Percentiles rank a stretch among this genome's conserved stretches.
These are phyloP conservation scores for Psammodynastes pulverulentus DNA, from an alignment of 2,113 vertebrate genomes.

Conservation along the genomic window DNA sequence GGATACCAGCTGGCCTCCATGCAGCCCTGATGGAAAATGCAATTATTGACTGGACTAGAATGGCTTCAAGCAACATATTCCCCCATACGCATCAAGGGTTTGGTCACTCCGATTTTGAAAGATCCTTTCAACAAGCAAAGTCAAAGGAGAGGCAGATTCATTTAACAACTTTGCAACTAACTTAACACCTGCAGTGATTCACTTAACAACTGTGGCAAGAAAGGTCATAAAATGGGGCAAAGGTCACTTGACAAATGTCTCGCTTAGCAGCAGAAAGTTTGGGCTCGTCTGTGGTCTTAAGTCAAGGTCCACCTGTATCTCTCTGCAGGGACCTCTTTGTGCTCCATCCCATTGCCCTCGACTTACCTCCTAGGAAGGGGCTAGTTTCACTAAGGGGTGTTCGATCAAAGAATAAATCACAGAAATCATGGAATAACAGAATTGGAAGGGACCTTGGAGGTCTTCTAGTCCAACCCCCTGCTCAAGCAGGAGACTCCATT, in stretches of 20 bases:
- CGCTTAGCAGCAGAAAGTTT: not conserved
- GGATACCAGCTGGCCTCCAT: not conserved
- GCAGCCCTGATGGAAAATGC: not conserved
- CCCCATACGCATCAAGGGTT: not conserved
- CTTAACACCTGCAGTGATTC: too few species aligned
- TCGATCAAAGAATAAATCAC: not conserved
- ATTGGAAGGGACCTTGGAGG: too few species aligned
- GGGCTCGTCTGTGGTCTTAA: not conserved
- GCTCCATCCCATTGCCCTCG: not conserved
- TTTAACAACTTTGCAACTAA: not conserved
- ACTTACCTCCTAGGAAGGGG: not conserved
- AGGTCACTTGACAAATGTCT: not conserved
- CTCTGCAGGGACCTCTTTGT: not conserved
- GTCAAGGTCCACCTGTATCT: not conserved
- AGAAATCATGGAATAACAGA: too few species aligned
- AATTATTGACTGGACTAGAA: not conserved
- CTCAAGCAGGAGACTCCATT: too few species aligned
- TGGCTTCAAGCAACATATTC: not conserved
- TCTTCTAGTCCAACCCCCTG: too few species aligned
- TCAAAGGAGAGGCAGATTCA: not conserved
- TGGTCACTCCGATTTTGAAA: not conserved
- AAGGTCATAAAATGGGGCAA: not conserved
- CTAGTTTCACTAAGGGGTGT: not conserved
- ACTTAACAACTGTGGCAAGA: too few species aligned
- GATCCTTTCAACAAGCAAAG: not conserved